Conservation (phyloP, 2,797 vertebrate species). For the Bovichtus diacanthus region DNA sequence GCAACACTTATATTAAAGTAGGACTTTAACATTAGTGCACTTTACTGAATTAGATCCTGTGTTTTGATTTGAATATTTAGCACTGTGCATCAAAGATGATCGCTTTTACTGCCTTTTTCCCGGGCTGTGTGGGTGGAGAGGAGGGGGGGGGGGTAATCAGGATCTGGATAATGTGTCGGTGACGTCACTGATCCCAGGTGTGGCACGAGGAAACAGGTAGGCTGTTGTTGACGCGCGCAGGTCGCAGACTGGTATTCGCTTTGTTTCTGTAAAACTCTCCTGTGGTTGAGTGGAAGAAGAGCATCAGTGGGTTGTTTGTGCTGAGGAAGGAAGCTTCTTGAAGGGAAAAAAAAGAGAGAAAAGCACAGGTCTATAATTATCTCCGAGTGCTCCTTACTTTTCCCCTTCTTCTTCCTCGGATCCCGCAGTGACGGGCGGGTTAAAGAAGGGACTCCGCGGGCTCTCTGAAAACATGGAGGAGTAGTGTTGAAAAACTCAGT, state of each 20-base stretch:
- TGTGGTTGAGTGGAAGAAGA: not conserved
- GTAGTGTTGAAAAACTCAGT: not conserved
- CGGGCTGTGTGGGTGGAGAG: not conserved
- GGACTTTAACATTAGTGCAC: not conserved
- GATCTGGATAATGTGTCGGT: not conserved
- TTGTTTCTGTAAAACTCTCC: accelerated
- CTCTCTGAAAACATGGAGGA: slow-evolving; percentile 28
- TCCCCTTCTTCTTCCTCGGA: not conserved
- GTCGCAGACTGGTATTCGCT: not conserved
- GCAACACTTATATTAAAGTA: not conserved
- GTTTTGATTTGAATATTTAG: not conserved
- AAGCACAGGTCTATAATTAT: slow-evolving; percentile 79
- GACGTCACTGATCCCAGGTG: slow-evolving; percentile 79
- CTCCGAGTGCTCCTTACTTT: not conserved
- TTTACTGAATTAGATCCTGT: not conserved
- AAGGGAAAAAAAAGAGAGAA: too few species aligned
- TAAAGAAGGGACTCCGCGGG: slow-evolving; percentile 12
- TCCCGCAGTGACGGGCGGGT: slow-evolving; percentile 7
- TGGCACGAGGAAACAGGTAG: slow-evolving; percentile 69
- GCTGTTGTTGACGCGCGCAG: not conserved
- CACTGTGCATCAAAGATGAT: not conserved
- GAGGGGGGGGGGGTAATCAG: too few species aligned
- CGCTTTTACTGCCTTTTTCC: not conserved
- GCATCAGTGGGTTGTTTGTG: slow-evolving; percentile 40
- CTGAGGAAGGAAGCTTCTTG: slow-evolving; percentile 68